Evolutionary conservation across 35 echinoderm and acorn worm species (phyloP).

Genomic region (Heliocidaris erythrogramma): DNA sequence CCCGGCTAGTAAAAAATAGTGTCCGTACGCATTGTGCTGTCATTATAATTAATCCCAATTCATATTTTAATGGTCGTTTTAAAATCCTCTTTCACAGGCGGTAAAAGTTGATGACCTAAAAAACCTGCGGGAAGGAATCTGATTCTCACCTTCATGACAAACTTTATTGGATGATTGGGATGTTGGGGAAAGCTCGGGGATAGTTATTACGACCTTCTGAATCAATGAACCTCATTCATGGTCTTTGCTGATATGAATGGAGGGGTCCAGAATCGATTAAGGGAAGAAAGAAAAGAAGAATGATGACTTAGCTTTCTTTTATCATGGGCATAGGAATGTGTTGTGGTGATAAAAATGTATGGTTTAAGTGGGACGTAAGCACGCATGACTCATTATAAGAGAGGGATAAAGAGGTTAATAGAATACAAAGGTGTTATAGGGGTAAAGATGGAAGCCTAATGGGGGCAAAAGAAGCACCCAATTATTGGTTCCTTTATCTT

Average conservation of each 20-base stretch:
- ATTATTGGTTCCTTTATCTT: slow-evolving; percentile 13
- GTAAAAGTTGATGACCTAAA: neutral
- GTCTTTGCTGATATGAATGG: neutral
- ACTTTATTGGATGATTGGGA: neutral
- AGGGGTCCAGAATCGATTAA: neutral
- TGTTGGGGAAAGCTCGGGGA: neutral
- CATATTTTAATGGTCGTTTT: neutral
- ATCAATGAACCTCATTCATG: neutral
- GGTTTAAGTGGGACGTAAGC: slow-evolving; percentile 1
- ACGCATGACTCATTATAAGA: neutral
- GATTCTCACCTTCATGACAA: neutral
- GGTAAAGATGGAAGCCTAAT: neutral
- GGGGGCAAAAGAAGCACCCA: neutral
- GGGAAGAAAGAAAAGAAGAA: neutral
- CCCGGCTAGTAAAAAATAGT: no score
- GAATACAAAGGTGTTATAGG: neutral
- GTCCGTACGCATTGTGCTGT: neutral
- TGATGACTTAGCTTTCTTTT: neutral
- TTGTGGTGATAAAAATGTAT: neutral
- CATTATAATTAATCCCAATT: neutral
- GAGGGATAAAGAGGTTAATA: neutral
- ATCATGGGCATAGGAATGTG: neutral
- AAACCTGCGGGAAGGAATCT: neutral
- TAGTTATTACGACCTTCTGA: neutral
- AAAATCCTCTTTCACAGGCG: neutral